A percentile compares a stretch with the other conserved stretches of the same genome.
These are phyloP conservation scores for Drosophila pullipes DNA, from an alignment of 2,888 invertebrate genomes.

Conservation along the genomic window DNA sequence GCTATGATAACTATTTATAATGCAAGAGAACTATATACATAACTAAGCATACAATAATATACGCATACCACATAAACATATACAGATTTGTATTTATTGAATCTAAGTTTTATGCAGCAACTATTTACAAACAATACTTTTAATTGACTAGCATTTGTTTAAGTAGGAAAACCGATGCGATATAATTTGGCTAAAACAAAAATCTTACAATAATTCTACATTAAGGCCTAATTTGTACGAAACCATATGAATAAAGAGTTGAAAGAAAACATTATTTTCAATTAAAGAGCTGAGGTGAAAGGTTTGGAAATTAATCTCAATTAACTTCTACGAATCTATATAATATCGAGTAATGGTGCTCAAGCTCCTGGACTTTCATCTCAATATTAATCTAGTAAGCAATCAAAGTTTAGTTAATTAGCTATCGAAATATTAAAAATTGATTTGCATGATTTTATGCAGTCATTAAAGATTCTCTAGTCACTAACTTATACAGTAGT, in stretches of 20 bases:
- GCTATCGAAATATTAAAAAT: background rate
- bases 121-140: conserved; percentile 51
- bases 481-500: background rate
- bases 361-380: background rate
- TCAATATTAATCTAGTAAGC: background rate
- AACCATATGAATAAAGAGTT: conserved; percentile 63
- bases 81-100: conserved; percentile 45
- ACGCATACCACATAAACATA: conserved; percentile 16
- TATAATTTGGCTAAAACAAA: conserved; percentile 56
- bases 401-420: background rate
- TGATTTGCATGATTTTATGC: background rate
- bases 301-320: background rate
- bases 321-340: background rate
- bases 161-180: conserved; percentile 43
- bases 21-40: conserved; percentile 24
- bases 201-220: conserved; percentile 58
- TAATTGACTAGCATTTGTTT: conserved; percentile 39
- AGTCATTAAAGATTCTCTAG: background rate
- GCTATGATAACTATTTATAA: conserved; percentile 25
- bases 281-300: background rate
- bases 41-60: conserved; percentile 5
- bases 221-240: conserved; percentile 34
- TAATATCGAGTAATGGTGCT: background rate
- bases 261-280: conserved; percentile 36
- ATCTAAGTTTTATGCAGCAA: conserved; percentile 26